Base-by-base conservation (phyloP, 2,888 invertebrate genomes). In the Toxonevra muliebris region DNA sequence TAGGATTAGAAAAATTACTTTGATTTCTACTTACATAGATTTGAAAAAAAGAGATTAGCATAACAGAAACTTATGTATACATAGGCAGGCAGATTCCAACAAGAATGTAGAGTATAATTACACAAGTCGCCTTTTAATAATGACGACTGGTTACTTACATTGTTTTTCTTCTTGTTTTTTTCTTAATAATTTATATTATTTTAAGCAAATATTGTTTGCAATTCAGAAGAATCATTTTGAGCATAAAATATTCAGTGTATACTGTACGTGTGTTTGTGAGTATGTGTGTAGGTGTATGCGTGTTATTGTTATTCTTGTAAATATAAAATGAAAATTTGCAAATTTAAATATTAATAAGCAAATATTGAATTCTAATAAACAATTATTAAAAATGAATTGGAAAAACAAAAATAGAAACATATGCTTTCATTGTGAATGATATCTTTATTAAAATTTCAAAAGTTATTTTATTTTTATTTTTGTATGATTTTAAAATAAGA, bases 201-300 rank as follows among this genome's bases (percentile, higher is more conserved):
- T 30, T 30, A 30, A 30, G 30, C 30, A 30, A 30, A 30, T 59
- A 15, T 40, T 50, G 41, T 48, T 45, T 61, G 67, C 50, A 71
- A 70, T 73, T 75, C 75, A 75, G 76, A 74, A 75, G 75, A 76
- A 75, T 76, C 75, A 76, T 73, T 74, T 76, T 74, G 75, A 74
- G 75, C 73, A 68, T 62, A 69, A 72, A 64, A 30, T 59, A 66
- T 63, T 43, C 48, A 55, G 61, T 66, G 41, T 61, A 61, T 61
- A 48, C 7, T 55, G 30, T 55, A 17, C 55, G 48, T 64, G 30
- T 57, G 59, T 54, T 7, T 54, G 42, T 54, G 19, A 61, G 43
- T 20, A 45, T 54, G 10, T 20, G n/a, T 58, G 11, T n/a, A 41
- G 45, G 61, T 41, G 53, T 41, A 8, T 61, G 30, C 42, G 11